phyloP scores from a whole-genome alignment of 2,888 invertebrate species.

The Cinara cedri region DNA sequence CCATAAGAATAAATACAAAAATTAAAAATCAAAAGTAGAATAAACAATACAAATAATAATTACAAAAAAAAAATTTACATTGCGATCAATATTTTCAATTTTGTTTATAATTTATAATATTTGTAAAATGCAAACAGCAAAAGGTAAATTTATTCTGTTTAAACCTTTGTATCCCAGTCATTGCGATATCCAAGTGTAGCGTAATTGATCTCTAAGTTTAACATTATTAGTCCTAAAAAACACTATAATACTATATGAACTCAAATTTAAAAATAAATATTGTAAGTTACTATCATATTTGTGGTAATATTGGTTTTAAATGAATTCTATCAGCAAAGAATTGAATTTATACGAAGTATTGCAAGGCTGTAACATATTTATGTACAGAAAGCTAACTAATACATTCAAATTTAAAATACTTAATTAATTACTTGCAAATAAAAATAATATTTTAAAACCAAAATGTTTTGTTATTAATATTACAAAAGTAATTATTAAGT shows the following conservation, averaged over 20 bases:
- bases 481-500: background rate
- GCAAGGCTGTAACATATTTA: no score
- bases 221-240: slow-evolving; percentile 59
- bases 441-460: no score
- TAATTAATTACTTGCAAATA: no score
- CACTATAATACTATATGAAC: background rate
- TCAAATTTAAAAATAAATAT: background rate
- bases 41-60: background rate
- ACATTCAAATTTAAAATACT: no score
- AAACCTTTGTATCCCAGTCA: slow-evolving; percentile 91
- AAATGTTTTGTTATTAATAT: no score
- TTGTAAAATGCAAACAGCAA: slow-evolving; percentile 1
- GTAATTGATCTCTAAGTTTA: slow-evolving; percentile 67
- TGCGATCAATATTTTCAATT: background rate
- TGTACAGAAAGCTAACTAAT: no score
- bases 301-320: background rate
- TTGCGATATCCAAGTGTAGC: slow-evolving; percentile 98
- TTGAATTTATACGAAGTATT: background rate
- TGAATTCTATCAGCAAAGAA: background rate
- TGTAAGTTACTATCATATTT: background rate
- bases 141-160: background rate
- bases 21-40: background rate
- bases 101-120: background rate
- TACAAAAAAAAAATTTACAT: background rate
- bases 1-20: background rate